A percentile compares a stretch with the other conserved stretches of the same genome.
Evolutionary conservation across 2,888 invertebrate species (phyloP).

Genomic region (Apamea crenata): DNA sequence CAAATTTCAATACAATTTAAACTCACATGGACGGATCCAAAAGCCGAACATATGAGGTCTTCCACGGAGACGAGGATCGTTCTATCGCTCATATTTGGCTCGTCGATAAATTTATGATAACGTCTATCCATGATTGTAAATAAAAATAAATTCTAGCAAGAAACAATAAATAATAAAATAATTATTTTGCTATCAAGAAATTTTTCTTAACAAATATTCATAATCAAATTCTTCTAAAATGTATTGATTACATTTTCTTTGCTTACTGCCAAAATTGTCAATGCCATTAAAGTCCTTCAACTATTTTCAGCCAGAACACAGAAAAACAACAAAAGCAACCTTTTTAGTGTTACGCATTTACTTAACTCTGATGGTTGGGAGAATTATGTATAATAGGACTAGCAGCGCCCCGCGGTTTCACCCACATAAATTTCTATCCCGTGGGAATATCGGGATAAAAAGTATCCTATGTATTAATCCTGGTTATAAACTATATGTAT

Average conservation of each 20-base stretch:
- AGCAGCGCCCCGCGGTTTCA: too few species aligned
- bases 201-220: neutral
- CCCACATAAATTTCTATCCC: too few species aligned
- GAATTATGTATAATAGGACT: neutral
- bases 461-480: too few species aligned
- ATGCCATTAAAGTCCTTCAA: neutral
- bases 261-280: neutral
- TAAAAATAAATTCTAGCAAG: neutral
- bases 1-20: neutral
- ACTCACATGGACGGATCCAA: neutral
- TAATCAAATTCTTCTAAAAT: neutral
- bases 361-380: neutral
- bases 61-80: neutral
- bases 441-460: too few species aligned
- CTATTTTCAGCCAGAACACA: conserved; percentile 9
- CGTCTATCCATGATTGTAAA: neutral
- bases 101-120: neutral
- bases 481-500: too few species aligned
- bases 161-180: neutral
- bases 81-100: conserved; percentile 10
- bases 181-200: neutral
- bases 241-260: neutral
- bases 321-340: neutral
- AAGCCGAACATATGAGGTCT: conserved; percentile 4
- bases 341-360: neutral